Evolutionary conservation across 1,140 invertebrate genomes (phyloP).

Genomic region (Gonatopus flavifemur): DNA sequence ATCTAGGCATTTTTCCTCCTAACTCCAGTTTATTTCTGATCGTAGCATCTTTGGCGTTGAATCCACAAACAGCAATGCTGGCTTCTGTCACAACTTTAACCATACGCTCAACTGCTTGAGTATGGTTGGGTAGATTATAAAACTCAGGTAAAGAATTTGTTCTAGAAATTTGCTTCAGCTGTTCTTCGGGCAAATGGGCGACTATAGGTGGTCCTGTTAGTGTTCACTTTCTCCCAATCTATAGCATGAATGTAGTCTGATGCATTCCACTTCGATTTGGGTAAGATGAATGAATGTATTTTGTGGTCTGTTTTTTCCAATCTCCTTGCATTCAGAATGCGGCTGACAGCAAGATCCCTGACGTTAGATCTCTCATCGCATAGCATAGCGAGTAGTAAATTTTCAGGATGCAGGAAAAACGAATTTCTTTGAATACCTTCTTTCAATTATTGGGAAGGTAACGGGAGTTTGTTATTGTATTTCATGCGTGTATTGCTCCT

Average conservation of each 20-base stretch:
- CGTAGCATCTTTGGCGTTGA: constrained; percentile 4
- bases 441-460: constrained; percentile 20
- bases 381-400: constrained; percentile 37
- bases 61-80: constrained; percentile 6
- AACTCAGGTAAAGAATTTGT: background rate
- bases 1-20: constrained; percentile 2
- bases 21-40: constrained; percentile 13
- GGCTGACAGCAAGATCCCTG: background rate
- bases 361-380: constrained; percentile 15
- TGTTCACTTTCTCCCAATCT: background rate
- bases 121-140: constrained; percentile 7
- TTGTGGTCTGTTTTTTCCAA: background rate
- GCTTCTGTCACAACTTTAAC: constrained; percentile 13
- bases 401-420: constrained; percentile 36
- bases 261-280: background rate
- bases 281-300: background rate
- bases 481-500: constrained; percentile 24
- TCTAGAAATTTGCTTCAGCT: background rate
- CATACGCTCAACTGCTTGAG: constrained; percentile 18
- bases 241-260: background rate
- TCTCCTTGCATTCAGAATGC: background rate
- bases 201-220: background rate
- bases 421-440: constrained; percentile 22
- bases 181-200: background rate
- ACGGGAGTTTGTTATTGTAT: constrained; percentile 17